Base-by-base conservation (phyloP, 2,797 vertebrate genomes). In the Capromys pilorides region DNA sequence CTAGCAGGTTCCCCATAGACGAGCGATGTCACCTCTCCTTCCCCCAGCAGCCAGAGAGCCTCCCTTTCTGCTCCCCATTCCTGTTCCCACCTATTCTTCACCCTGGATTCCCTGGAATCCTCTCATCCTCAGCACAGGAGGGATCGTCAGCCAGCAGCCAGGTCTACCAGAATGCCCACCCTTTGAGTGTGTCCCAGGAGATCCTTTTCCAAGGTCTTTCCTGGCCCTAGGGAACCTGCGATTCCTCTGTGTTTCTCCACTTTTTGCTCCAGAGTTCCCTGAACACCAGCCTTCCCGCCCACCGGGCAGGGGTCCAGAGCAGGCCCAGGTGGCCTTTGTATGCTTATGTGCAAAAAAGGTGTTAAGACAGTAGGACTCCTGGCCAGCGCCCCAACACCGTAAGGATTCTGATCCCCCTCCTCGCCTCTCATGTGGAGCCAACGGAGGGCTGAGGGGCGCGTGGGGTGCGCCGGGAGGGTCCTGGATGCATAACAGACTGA, bases 171-270 rank as follows among this genome's bases (percentile, higher is more conserved):
- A 41, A 12, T 4, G 67, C 54, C 22, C 31, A 62, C 1, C 19
- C 77, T 26, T 80, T 81, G 51, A 36, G 66, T 36, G 57, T n/a
- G 80, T 89, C 28, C n/a, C 28, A 22, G 75, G 84, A 89, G 94
- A 49, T n/a, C 33, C 57, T 61, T 18, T 81, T 14, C 71, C 0
- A 12, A 54, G 28, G 59, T 6, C 24, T 64, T 21, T 80, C 75
- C 24, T 11, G 26, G 45, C 45, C 24, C 36, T 24, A 16, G 57
- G 79, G n/a, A 22, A 61, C n/a, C 22, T 39, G 11, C 11, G 5
- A 41, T 4, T 78, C 69, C 13, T 80, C 41, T 1, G 39, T 12
- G 10, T 49, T 75, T 73, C 22, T 88, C 73, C 51, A 39, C 18
- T 11, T 41, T 24, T 33, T 0, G 3, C 11, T 28, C 22, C 5